Evolutionary conservation across 2,797 vertebrate species (phyloP).

Genomic region (Notamacropus eugenii): DNA sequence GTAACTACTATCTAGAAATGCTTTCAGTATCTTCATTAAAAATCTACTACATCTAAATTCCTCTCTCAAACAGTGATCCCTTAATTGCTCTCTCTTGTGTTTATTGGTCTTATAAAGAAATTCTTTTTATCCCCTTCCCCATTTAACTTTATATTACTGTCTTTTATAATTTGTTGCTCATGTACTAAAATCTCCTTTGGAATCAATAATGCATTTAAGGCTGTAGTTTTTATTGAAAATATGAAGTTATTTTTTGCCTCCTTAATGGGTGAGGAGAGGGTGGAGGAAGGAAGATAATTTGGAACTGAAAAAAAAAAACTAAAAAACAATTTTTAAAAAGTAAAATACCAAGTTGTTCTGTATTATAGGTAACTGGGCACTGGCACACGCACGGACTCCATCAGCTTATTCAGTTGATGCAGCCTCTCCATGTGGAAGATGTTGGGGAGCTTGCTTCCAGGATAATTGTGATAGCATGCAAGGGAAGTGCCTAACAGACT

Average conservation of each 20-base stretch:
- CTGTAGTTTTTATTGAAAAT: constrained; percentile 2
- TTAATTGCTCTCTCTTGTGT: constrained; percentile 20
- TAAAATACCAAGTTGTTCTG: too few relatives aligned
- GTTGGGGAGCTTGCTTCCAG: too few relatives aligned
- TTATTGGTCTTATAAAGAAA: constrained; percentile 30
- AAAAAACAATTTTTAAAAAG: too few relatives aligned
- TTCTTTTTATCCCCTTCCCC: constrained; percentile 1
- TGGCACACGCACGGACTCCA: too few relatives aligned
- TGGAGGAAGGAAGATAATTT: too few relatives aligned
- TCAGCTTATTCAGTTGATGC: too few relatives aligned
- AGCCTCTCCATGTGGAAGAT: too few relatives aligned
- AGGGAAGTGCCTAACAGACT: too few relatives aligned
- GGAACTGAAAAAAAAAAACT: too few relatives aligned
- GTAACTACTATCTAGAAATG: neutral
- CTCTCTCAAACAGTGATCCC: constrained; percentile 14
- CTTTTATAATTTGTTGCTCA: constrained; percentile 5
- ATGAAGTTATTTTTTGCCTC: neutral
- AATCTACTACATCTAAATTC: constrained; percentile 48
- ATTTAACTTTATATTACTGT: constrained; percentile 44
- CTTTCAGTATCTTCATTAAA: constrained; percentile 18
- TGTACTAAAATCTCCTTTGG: constrained; percentile 18
- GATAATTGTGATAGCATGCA: too few relatives aligned
- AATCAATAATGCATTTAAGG: constrained; percentile 43
- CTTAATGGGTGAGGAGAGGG: too few relatives aligned
- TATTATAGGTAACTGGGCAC: too few relatives aligned